Conservation (phyloP, 2,113 vertebrate genomes). For the Fregata magnificens region DNA sequence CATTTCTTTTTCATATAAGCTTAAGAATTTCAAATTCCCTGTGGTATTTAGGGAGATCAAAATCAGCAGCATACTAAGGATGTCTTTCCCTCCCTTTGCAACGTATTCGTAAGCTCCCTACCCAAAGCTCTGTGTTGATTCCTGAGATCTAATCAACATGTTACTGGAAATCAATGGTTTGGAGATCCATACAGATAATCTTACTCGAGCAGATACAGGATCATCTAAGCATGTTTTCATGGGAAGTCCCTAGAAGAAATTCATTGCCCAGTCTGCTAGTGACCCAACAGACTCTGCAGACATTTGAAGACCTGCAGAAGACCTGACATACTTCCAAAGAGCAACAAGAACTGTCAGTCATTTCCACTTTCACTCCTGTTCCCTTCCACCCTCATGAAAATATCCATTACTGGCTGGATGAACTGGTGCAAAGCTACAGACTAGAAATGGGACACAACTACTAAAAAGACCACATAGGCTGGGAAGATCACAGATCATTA, state of each 20-base stretch:
- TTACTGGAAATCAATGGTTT: not conserved
- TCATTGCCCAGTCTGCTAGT: not conserved
- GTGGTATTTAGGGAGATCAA: not conserved
- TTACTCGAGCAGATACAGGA: not conserved
- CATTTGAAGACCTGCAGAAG: not conserved
- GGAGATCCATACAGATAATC: not conserved
- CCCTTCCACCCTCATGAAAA: not conserved
- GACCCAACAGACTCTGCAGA: not conserved
- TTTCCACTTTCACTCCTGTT: not conserved
- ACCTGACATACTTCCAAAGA: not conserved
- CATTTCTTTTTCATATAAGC: not conserved
- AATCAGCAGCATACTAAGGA: not conserved
- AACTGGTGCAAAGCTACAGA: not conserved
- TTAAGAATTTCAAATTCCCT: not conserved
- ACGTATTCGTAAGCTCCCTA: not conserved
- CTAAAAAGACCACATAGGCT: not conserved
- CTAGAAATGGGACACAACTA: not conserved
- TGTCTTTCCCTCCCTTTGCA: not conserved
- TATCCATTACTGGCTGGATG: not conserved
- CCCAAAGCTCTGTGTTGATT: not conserved
- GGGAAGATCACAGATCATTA: not conserved
- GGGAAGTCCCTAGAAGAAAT: not conserved
- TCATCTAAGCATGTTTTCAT: not conserved
- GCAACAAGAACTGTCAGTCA: not conserved
- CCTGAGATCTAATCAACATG: not conserved